Conservation (phyloP, 2,888 invertebrate species). For the Drosophila lutescens region DNA sequence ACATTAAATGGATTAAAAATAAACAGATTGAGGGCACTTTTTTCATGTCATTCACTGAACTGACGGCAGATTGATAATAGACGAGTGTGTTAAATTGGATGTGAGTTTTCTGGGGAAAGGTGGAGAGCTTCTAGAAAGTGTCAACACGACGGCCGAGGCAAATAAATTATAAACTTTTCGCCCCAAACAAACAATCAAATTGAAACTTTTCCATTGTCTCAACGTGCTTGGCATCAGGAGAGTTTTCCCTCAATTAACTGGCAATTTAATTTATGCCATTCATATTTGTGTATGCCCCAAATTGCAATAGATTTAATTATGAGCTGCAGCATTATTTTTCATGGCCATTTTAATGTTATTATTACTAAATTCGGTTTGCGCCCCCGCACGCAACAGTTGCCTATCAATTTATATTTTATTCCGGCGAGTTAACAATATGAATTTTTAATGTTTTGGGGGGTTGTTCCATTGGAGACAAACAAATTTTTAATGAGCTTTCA, state of each 20-base stretch:
- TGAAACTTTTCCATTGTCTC: slow-evolving; percentile 42
- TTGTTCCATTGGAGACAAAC: slow-evolving; percentile 15
- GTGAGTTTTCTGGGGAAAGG: slow-evolving; percentile 17
- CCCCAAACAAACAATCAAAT: slow-evolving; percentile 19
- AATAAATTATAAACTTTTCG: slow-evolving; percentile 34
- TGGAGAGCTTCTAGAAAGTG: slow-evolving; percentile 1
- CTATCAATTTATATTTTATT: slow-evolving; percentile 50
- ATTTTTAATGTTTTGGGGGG: slow-evolving; percentile 41
- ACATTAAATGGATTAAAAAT: slow-evolving; percentile 71
- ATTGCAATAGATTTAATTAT: slow-evolving; percentile 36
- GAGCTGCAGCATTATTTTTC: slow-evolving; percentile 43
- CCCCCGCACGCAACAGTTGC: slow-evolving; percentile 46
- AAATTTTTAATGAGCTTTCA: slow-evolving; percentile 65
- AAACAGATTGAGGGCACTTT: slow-evolving; percentile 42
- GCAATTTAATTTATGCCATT: slow-evolving; percentile 41
- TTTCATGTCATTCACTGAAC: slow-evolving; percentile 52
- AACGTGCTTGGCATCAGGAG: slow-evolving; percentile 18
- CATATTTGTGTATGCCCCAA: slow-evolving; percentile 17
- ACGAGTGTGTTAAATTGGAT: slow-evolving; percentile 25
- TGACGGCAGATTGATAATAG: slow-evolving; percentile 39
- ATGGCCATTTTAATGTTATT: slow-evolving; percentile 67
- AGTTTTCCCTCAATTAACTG: slow-evolving; percentile 37
- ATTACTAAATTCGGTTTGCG: slow-evolving; percentile 57
- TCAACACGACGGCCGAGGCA: slow-evolving; percentile 1
- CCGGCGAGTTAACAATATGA: slow-evolving; percentile 50